phyloP scores from a whole-genome alignment of 2,113 vertebrate genomes.

The Oreocharis arfaki region DNA sequence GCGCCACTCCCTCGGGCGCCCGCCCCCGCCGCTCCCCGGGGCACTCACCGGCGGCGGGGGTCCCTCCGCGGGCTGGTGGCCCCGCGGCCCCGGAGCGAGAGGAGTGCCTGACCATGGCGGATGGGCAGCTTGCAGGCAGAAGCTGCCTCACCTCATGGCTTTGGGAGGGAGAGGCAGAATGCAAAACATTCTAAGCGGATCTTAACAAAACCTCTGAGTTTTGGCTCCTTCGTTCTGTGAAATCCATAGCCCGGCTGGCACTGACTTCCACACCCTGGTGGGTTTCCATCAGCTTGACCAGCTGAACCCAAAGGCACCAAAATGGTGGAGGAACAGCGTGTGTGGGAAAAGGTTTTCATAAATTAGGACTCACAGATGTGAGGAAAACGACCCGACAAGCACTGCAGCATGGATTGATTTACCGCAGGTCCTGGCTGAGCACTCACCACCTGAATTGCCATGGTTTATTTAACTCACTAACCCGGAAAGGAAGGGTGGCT shows the following conservation, averaged over 20 bases:
- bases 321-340: background rate
- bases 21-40: background rate
- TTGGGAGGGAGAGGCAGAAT: too few species aligned
- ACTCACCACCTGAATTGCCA: background rate
- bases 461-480: background rate
- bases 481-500: background rate
- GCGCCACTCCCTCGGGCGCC: background rate
- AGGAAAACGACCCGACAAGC: accelerated
- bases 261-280: background rate
- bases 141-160: background rate
- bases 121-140: background rate
- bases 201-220: background rate
- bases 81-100: background rate
- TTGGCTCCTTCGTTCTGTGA: background rate
- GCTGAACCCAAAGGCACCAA: background rate
- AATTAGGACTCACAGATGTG: background rate
- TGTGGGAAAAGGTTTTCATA: background rate
- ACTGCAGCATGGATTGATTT: background rate
- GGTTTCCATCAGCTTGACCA: background rate
- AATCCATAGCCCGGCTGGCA: background rate
- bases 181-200: background rate
- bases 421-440: background rate
- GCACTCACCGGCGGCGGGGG: background rate
- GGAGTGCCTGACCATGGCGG: background rate
- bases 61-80: background rate